Evolutionary conservation across 1,140 invertebrate species (phyloP).

Genomic region (Bombus pascuorum): DNA sequence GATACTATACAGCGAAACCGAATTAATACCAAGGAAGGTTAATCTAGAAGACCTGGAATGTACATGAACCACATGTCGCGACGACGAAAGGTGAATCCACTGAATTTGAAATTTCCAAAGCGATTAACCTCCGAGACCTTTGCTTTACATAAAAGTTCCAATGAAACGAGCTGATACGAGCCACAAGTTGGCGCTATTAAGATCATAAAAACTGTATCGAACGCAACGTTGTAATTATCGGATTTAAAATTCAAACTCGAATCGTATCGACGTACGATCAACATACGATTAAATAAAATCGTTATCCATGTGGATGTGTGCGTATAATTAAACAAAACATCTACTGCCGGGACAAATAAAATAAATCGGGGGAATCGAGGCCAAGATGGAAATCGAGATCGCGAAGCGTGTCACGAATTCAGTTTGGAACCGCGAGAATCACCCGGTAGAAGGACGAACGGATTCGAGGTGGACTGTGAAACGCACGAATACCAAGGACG

Average conservation of each 20-base stretch:
- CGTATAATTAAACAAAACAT: neutral
- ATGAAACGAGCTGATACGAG: neutral
- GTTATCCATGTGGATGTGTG: neutral
- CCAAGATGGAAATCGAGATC: constrained; percentile 14
- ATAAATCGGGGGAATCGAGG: neutral
- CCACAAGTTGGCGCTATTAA: neutral
- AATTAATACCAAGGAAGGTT: too few species aligned
- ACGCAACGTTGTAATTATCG: neutral
- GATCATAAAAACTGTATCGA: neutral
- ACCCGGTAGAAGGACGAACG: constrained; percentile 8
- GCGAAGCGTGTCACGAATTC: neutral
- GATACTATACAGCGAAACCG: too few species aligned
- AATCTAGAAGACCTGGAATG: too few species aligned
- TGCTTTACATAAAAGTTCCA: neutral
- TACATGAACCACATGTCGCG: too few species aligned
- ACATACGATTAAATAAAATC: too few species aligned
- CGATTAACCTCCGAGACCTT: too few species aligned
- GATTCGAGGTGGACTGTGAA: constrained; percentile 11
- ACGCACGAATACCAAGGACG: constrained; percentile 64
- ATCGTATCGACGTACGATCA: neutral
- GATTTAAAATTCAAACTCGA: neutral
- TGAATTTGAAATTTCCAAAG: too few species aligned
- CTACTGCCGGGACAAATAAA: neutral
- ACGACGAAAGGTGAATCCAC: too few species aligned
- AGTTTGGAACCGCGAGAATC: neutral